Conservation (phyloP, 2,888 invertebrate genomes). For the Ophraella communa region DNA sequence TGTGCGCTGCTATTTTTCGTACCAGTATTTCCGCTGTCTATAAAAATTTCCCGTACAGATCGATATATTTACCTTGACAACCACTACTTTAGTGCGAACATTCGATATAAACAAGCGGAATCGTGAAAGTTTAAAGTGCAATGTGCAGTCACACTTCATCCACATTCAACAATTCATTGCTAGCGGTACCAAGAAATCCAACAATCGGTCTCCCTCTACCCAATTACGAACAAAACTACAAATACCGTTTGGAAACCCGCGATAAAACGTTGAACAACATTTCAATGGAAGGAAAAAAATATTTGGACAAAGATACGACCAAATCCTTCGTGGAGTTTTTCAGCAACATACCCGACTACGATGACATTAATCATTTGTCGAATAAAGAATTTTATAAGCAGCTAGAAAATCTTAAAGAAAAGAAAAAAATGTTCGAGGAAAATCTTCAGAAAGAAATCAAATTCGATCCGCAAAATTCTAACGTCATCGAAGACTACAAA, state of each 20-base stretch:
- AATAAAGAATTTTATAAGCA: conserved; percentile 78
- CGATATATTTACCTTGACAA: conserved; percentile 33
- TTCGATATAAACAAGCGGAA: conserved; percentile 27
- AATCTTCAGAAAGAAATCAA: conserved; percentile 49
- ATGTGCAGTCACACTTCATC: conserved; percentile 63
- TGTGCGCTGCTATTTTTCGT: not conserved
- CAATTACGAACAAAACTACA: conserved; percentile 68
- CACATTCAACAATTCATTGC: conserved; percentile 74
- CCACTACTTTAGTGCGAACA: conserved; percentile 23
- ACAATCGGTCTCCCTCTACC: conserved; percentile 75
- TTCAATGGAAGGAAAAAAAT: conserved; percentile 51
- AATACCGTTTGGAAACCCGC: conserved; percentile 53
- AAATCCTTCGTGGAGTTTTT: conserved; percentile 74
- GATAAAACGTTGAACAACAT: conserved; percentile 46
- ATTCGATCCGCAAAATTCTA: conserved; percentile 47
- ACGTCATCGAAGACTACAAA: conserved; percentile 57
- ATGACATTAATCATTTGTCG: conserved; percentile 77
- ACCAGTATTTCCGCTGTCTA: not conserved
- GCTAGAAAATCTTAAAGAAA: conserved; percentile 70
- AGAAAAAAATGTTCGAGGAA: conserved; percentile 63
- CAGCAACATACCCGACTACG: conserved; percentile 81
- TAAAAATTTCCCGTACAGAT: conserved; percentile 15
- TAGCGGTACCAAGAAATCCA: conserved; percentile 76
- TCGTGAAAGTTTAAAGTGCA: conserved; percentile 30
- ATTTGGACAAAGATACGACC: conserved; percentile 61